phyloP scores from a whole-genome alignment of 2,888 invertebrate genomes.

The Gerris lacustris region DNA sequence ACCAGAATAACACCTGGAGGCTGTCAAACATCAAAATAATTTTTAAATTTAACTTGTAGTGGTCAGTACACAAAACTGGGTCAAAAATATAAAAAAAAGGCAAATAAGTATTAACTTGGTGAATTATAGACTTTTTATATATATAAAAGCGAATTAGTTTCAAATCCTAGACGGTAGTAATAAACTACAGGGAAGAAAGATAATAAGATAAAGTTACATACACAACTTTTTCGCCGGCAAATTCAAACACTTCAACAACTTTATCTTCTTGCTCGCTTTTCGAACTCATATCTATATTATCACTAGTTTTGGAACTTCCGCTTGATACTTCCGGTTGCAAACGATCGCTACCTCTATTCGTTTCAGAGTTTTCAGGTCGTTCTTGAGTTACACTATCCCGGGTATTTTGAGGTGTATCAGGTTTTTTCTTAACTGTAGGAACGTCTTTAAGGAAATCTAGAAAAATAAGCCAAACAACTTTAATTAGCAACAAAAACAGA shows the following conservation, averaged over 20 bases:
- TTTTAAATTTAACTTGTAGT: no score
- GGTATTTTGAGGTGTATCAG: not conserved
- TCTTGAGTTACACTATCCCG: not conserved
- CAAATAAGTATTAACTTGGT: no score
- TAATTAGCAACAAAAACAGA: no score
- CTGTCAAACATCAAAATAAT: no score
- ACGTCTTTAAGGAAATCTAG: conserved; percentile 31
- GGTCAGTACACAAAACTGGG: no score
- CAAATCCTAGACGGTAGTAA: no score
- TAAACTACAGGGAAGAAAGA: no score
- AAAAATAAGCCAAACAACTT: not conserved
- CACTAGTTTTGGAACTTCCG: not conserved
- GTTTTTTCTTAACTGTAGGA: conserved; percentile 25
- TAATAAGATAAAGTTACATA: conserved; percentile 31
- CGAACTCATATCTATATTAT: not conserved
- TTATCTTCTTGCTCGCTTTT: conserved; percentile 41
- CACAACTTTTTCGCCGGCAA: conserved; percentile 75
- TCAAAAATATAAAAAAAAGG: no score
- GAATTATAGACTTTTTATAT: no score
- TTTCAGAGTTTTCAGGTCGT: not conserved
- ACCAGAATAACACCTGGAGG: no score
- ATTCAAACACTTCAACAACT: conserved; percentile 62
- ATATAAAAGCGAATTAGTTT: no score
- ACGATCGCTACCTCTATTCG: not conserved
- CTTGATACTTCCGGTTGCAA: not conserved